phyloP scores from a whole-genome alignment of 2,797 vertebrate genomes.

The Nyctalus aviator region DNA sequence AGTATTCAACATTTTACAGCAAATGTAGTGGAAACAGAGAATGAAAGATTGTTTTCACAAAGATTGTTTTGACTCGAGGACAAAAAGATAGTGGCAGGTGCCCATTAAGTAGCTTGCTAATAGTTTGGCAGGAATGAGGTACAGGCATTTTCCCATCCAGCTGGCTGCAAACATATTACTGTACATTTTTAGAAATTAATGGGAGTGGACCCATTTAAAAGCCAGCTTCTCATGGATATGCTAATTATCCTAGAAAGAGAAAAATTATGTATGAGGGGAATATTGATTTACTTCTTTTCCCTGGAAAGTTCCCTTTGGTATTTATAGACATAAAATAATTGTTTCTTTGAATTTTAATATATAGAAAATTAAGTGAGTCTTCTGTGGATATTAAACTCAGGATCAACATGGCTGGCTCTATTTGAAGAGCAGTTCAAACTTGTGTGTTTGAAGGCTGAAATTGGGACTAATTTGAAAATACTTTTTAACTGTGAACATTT shows the following conservation, averaged over 20 bases:
- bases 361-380: background rate
- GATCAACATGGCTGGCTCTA: background rate
- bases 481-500: conserved; percentile 16
- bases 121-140: background rate
- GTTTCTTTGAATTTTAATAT: conserved; percentile 33
- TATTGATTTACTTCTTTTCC: background rate
- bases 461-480: conserved; percentile 51
- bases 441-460: conserved; percentile 17
- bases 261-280: background rate
- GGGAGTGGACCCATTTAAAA: conserved; percentile 42
- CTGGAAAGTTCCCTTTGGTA: conserved; percentile 20
- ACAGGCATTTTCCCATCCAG: background rate
- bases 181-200: conserved; percentile 10
- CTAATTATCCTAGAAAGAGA: background rate
- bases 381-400: conserved; percentile 53
- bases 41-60: background rate
- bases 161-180: background rate
- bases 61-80: background rate
- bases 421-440: conserved; percentile 27
- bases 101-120: background rate
- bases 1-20: background rate
- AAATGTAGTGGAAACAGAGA: background rate
- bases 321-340: conserved; percentile 37
- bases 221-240: background rate
- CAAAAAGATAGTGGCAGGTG: background rate